Conservation (phyloP, 2,797 vertebrate genomes). For the Taenioides sp. region DNA sequence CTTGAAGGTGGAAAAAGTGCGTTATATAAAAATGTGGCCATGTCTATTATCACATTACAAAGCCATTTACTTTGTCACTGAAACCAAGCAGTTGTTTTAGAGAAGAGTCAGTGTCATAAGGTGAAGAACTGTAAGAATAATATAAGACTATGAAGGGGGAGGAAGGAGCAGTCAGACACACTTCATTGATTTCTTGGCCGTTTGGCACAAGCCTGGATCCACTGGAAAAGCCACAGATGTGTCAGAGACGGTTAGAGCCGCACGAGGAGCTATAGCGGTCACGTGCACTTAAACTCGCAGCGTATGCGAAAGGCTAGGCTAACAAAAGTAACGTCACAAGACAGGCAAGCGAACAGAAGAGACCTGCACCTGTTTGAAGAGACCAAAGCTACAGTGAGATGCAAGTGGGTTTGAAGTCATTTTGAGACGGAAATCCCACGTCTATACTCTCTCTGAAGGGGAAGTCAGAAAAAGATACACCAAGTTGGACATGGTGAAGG, state of each 20-base stretch:
- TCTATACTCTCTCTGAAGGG: conserved; percentile 44
- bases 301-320: conserved; percentile 25
- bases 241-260: conserved; percentile 66
- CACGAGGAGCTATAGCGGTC: conserved; percentile 44
- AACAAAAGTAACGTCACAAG: conserved; percentile 22
- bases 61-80: too few species aligned
- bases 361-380: conserved; percentile 44
- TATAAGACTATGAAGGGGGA: neutral
- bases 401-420: conserved; percentile 53
- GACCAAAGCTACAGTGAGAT: conserved; percentile 43
- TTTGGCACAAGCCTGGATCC: conserved; percentile 62
- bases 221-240: conserved; percentile 69
- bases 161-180: conserved; percentile 38
- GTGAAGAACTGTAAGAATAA: too few species aligned
- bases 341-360: conserved; percentile 25
- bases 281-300: conserved; percentile 26
- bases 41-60: too few species aligned
- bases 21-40: too few species aligned
- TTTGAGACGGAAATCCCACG: conserved; percentile 36
- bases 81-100: too few species aligned
- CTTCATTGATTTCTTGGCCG: conserved; percentile 73
- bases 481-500: conserved; percentile 60
- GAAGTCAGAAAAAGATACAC: conserved; percentile 62
- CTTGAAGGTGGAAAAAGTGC: too few species aligned
- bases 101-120: too few species aligned